Percentiles rank a stretch among this genome's conserved stretches.
Evolutionary conservation across 2,888 invertebrate genomes (phyloP).

Genomic region (Pandemis corylana): DNA sequence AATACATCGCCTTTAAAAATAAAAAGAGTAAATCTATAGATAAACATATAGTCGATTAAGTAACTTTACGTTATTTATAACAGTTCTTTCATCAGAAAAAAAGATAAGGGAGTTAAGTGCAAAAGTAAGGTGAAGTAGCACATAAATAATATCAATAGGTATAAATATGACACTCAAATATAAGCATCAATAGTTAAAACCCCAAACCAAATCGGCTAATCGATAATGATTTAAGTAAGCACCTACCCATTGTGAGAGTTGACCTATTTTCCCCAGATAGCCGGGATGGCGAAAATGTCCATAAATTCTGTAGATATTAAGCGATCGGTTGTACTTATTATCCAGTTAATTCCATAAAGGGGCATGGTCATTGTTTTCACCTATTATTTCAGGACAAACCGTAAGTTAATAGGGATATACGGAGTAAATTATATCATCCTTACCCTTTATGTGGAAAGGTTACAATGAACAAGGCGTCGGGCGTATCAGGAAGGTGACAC

Average conservation of each 20-base stretch:
- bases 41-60: too few species aligned
- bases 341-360: conserved; percentile 13
- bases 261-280: background rate
- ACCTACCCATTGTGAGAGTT: background rate
- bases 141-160: background rate
- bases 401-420: background rate
- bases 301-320: background rate
- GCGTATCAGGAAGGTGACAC: conserved; percentile 3
- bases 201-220: background rate
- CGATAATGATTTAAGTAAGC: conserved; percentile 2
- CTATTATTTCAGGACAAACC: conserved; percentile 29
- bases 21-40: too few species aligned
- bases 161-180: background rate
- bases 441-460: conserved; percentile 5
- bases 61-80: too few species aligned
- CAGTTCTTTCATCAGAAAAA: too few species aligned
- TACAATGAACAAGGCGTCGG: background rate
- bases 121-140: background rate
- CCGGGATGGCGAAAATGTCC: background rate
- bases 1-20: too few species aligned
- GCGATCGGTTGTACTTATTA: background rate
- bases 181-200: background rate
- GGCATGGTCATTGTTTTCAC: conserved; percentile 20
- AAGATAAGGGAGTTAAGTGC: too few species aligned
- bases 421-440: conserved; percentile 5